These are phyloP conservation scores for Alfaro cultratus DNA, from an alignment of 2,797 vertebrate genomes.

Conservation along the genomic window DNA sequence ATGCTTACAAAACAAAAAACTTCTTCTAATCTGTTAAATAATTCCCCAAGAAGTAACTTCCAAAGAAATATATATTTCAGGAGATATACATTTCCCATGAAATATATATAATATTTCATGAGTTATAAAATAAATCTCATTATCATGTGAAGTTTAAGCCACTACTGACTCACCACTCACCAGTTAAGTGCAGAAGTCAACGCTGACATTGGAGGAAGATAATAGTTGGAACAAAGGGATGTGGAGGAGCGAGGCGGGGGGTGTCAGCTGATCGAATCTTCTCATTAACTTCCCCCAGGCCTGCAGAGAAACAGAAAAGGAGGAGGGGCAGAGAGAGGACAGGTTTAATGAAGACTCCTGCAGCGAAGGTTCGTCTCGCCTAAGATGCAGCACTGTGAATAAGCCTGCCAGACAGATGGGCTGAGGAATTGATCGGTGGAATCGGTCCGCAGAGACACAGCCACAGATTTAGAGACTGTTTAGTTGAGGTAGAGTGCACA, in stretches of 20 bases:
- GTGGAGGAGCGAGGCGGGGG: slow-evolving; percentile 30
- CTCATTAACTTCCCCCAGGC: slow-evolving; percentile 74
- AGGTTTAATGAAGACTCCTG: slow-evolving; percentile 78
- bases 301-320: slow-evolving; percentile 56
- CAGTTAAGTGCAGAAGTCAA: slow-evolving; percentile 32
- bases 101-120: too few species aligned
- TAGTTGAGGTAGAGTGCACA: slow-evolving; percentile 47
- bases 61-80: not conserved
- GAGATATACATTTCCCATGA: too few species aligned
- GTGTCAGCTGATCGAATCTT: slow-evolving; percentile 71
- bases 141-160: not conserved
- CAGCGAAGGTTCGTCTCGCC: slow-evolving; percentile 51
- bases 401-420: slow-evolving; percentile 69
- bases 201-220: slow-evolving; percentile 28
- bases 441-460: slow-evolving; percentile 52
- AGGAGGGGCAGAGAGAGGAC: slow-evolving; percentile 42
- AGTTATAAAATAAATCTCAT: not conserved
- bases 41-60: not conserved
- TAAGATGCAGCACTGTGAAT: slow-evolving; percentile 55
- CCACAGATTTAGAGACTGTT: slow-evolving; percentile 48
- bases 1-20: not conserved
- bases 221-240: slow-evolving; percentile 32
- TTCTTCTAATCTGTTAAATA: not conserved
- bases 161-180: slow-evolving; percentile 11
- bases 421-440: slow-evolving; percentile 69